These are phyloP conservation scores for Neoniphon sammara DNA, from an alignment of 2,797 vertebrate species.

Conservation along the genomic window DNA sequence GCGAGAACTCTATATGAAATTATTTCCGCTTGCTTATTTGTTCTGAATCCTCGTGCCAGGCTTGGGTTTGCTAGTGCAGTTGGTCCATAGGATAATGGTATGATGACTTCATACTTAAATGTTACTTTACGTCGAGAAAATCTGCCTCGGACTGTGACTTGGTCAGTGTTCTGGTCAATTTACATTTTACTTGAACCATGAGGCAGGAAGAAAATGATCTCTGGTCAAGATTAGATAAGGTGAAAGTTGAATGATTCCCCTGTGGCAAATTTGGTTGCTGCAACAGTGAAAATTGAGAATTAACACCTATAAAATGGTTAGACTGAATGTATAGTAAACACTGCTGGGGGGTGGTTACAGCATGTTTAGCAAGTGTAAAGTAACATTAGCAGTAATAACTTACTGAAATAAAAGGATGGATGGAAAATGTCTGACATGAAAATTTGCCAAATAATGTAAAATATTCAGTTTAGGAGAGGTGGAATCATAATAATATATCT, in stretches of 20 bases:
- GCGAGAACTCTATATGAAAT: background rate
- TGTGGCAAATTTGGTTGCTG: background rate
- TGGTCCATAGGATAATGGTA: no score
- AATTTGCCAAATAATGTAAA: no score
- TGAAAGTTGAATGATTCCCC: background rate
- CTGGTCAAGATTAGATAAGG: constrained; percentile 57
- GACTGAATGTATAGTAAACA: no score
- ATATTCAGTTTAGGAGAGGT: background rate
- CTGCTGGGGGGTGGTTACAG: no score
- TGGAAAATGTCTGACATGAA: no score
- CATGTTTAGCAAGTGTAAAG: no score
- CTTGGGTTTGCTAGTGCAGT: no score
- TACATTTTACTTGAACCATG: constrained; percentile 53
- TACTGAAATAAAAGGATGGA: no score
- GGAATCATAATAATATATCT: background rate
- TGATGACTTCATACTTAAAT: background rate
- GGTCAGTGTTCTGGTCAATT: constrained; percentile 5
- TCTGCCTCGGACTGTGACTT: constrained; percentile 3
- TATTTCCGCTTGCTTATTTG: background rate
- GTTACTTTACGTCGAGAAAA: constrained; percentile 8
- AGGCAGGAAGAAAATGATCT: constrained; percentile 18
- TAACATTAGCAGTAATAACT: no score
- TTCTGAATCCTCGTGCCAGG: no score
- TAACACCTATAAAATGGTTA: no score
- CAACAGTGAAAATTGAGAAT: constrained; percentile 8